These are phyloP conservation scores for Quiscalus mexicanus DNA, from an alignment of 2,113 vertebrate species.

Conservation along the genomic window DNA sequence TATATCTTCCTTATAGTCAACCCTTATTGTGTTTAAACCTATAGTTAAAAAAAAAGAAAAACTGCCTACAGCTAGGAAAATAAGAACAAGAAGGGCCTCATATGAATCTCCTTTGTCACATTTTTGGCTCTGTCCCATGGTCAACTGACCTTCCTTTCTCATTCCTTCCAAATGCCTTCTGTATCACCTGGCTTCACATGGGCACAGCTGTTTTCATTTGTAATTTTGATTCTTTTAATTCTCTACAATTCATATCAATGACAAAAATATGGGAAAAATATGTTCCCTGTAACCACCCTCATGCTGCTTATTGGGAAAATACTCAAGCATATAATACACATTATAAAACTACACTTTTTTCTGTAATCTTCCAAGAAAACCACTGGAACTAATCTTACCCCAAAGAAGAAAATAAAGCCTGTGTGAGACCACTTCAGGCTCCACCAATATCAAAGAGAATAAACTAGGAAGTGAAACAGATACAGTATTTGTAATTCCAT, in stretches of 20 bases:
- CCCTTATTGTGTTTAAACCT: background rate
- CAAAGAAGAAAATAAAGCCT: slow-evolving; percentile 8
- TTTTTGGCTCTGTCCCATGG: background rate
- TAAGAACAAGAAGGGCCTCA: background rate
- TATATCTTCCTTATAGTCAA: background rate
- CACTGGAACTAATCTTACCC: slow-evolving; percentile 20
- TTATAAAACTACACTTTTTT: background rate
- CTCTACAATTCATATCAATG: background rate
- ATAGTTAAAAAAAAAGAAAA: background rate
- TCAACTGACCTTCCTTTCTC: background rate
- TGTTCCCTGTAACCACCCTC: background rate
- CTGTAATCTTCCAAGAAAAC: slow-evolving; percentile 20
- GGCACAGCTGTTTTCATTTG: background rate
- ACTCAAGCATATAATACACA: background rate
- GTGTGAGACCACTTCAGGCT: slow-evolving; percentile 17
- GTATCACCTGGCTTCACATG: background rate
- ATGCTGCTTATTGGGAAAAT: background rate
- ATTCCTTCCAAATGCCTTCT: background rate
- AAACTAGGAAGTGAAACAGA: slow-evolving; percentile 57
- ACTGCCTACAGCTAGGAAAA: background rate
- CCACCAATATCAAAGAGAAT: slow-evolving; percentile 33
- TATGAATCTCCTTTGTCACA: background rate
- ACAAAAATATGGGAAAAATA: background rate
- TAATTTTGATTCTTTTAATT: background rate
- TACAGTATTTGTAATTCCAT: slow-evolving; percentile 54